phyloP scores from a whole-genome alignment of 1,140 invertebrate genomes.

The Cydia fagiglandana region DNA sequence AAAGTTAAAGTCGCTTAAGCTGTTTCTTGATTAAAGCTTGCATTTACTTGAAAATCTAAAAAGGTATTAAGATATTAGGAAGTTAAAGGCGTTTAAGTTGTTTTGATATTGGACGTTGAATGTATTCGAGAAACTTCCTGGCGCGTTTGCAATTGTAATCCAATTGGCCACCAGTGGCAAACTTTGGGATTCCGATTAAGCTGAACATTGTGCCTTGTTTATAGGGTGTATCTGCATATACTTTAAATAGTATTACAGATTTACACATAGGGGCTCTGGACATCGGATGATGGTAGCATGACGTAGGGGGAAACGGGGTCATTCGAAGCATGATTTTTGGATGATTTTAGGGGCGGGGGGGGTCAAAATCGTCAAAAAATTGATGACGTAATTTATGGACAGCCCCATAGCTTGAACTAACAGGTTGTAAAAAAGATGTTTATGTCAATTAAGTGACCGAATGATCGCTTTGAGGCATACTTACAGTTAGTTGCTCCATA shows the following conservation, averaged over 20 bases:
- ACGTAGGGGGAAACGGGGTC: too few species aligned
- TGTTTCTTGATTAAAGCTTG: neutral
- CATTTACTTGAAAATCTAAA: neutral
- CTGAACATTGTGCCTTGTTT: conserved; percentile 1
- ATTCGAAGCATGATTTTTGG: too few species aligned
- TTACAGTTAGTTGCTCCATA: too few species aligned
- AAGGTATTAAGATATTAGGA: neutral
- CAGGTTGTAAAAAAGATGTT: too few species aligned
- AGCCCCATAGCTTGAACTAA: too few species aligned
- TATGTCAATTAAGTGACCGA: too few species aligned
- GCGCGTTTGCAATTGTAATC: conserved; percentile 16
- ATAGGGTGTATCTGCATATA: neutral
- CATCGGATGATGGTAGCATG: too few species aligned
- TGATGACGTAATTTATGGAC: too few species aligned
- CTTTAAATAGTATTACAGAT: neutral
- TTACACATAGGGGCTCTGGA: too few species aligned
- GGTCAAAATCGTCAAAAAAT: too few species aligned
- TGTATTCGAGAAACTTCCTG: neutral
- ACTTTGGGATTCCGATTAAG: conserved; percentile 20
- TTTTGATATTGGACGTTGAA: neutral
- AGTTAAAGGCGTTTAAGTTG: neutral
- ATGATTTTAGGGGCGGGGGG: too few species aligned
- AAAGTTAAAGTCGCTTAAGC: neutral
- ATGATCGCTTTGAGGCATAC: too few species aligned
- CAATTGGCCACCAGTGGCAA: conserved; percentile 13